phyloP scores from a whole-genome alignment of 2,113 vertebrate genomes.

The Cyphomyrus discorhynchus region DNA sequence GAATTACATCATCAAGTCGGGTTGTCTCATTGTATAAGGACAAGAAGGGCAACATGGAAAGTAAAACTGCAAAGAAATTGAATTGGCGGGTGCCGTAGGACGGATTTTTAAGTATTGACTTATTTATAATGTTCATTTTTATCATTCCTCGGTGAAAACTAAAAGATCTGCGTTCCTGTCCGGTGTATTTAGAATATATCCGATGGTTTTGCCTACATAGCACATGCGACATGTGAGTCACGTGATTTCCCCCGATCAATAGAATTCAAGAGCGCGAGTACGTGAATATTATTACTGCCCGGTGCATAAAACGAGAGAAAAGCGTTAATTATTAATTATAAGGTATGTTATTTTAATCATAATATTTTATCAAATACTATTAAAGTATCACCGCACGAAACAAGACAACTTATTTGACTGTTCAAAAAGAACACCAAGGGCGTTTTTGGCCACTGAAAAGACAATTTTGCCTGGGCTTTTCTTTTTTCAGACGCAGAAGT shows the following conservation, averaged over 20 bases:
- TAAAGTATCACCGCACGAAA: neutral
- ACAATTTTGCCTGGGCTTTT: neutral
- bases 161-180: neutral
- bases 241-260: neutral
- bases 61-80: neutral
- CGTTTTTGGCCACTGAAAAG: neutral
- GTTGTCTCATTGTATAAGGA: constrained; percentile 5
- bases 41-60: neutral
- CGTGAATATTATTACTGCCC: neutral
- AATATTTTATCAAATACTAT: neutral
- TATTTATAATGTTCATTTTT: neutral
- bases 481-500: neutral
- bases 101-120: neutral
- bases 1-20: constrained; percentile 54
- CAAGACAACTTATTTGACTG: neutral
- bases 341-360: neutral
- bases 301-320: neutral
- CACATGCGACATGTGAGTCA: neutral
- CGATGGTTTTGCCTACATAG: neutral
- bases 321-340: neutral
- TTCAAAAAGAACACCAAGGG: neutral
- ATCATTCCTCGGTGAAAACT: neutral
- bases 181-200: neutral
- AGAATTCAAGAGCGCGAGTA: neutral
- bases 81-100: neutral